Percentiles rank a stretch among this genome's conserved stretches.
Conservation (phyloP, 2,888 invertebrate species). For the Rhodophaea formosa region DNA sequence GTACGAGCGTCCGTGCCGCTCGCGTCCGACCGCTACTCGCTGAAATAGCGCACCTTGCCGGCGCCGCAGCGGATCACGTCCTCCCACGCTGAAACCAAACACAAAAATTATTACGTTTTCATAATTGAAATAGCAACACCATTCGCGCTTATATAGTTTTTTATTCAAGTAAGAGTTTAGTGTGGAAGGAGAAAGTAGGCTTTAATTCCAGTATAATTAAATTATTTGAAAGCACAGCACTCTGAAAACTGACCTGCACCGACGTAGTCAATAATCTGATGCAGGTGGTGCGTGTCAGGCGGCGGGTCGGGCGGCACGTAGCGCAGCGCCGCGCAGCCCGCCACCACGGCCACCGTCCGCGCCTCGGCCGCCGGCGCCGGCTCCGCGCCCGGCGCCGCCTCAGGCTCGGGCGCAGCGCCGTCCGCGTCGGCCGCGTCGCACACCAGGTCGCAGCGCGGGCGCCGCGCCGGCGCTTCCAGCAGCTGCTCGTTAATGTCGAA, state of each 20-base stretch:
- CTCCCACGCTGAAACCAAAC: slow-evolving; percentile 85
- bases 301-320: slow-evolving; percentile 54
- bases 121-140: too few species aligned
- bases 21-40: slow-evolving; percentile 51
- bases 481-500: slow-evolving; percentile 89
- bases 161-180: too few species aligned
- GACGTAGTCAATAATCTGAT: slow-evolving; percentile 65
- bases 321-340: slow-evolving; percentile 45
- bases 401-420: slow-evolving; percentile 20
- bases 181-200: too few species aligned
- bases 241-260: slow-evolving; percentile 57
- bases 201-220: too few species aligned
- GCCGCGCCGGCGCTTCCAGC: slow-evolving; percentile 63
- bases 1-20: slow-evolving; percentile 14
- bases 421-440: slow-evolving; percentile 37
- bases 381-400: slow-evolving; percentile 31
- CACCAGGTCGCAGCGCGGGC: slow-evolving; percentile 53
- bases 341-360: slow-evolving; percentile 32
- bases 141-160: too few species aligned
- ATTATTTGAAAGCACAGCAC: too few species aligned
- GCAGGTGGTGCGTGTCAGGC: slow-evolving; percentile 42
- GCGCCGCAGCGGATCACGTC: slow-evolving; percentile 82
- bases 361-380: slow-evolving; percentile 35
- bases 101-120: neutral
- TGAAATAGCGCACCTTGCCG: slow-evolving; percentile 73